These are phyloP conservation scores for Cyphotilapia sp. DNA, from an alignment of 2,113 vertebrate species.

Conservation along the genomic window DNA sequence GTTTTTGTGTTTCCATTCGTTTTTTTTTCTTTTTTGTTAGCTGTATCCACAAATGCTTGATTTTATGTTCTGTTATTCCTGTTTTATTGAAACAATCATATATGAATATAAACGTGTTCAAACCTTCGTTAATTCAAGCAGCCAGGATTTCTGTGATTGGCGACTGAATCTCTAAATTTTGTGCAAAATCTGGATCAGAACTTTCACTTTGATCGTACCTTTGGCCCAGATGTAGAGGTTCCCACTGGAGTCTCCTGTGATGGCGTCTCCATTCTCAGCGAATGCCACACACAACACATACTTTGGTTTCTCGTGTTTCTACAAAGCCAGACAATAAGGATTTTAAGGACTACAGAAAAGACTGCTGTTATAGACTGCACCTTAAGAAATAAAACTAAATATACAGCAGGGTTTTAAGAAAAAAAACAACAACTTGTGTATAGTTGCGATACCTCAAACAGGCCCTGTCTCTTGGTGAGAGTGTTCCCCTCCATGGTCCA, in stretches of 20 bases:
- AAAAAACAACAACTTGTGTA: accelerated
- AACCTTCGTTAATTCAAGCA: not conserved
- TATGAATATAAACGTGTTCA: not conserved
- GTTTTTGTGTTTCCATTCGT: not conserved
- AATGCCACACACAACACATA: constrained; percentile 85
- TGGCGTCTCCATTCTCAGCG: constrained; percentile 84
- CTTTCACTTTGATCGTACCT: constrained; percentile 64
- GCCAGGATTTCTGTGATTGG: not conserved
- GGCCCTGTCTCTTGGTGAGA: constrained; percentile 83
- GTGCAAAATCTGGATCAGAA: not conserved
- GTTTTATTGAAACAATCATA: not conserved
- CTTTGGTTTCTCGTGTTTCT: constrained; percentile 93
- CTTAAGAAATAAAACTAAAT: not conserved
- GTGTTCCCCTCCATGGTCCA: constrained; percentile 81
- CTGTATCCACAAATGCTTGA: not conserved
- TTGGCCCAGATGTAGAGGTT: constrained; percentile 89
- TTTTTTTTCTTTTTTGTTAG: not conserved
- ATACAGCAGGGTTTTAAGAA: not conserved
- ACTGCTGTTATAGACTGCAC: not conserved
- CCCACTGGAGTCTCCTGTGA: constrained; percentile 88
- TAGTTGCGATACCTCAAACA: constrained; percentile 80
- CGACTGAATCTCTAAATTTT: not conserved
- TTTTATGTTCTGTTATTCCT: not conserved
- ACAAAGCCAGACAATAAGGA: not conserved
- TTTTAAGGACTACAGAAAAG: not conserved